Conservation (phyloP, 1,140 invertebrate genomes). For the Mercenaria mercenaria region DNA sequence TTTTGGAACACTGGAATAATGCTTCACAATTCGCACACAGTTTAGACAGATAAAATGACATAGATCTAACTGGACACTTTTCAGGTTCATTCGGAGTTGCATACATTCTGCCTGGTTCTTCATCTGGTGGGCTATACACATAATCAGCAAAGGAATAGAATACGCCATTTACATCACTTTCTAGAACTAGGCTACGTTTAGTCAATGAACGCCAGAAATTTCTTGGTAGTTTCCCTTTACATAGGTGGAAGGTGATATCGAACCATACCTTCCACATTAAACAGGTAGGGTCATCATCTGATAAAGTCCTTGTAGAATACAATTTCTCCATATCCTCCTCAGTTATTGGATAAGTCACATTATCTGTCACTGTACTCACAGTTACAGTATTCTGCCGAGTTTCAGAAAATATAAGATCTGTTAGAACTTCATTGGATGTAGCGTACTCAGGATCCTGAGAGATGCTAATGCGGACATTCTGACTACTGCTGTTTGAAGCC, state of each 20-base stretch:
- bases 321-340: constrained; percentile 34
- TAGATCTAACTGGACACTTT: constrained; percentile 43
- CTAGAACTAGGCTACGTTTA: neutral
- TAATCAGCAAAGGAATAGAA: constrained; percentile 30
- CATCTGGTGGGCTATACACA: neutral
- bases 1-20: constrained; percentile 42
- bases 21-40: constrained; percentile 38
- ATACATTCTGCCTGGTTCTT: constrained; percentile 43
- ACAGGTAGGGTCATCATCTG: constrained; percentile 10
- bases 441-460: neutral
- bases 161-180: constrained; percentile 53
- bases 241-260: constrained; percentile 44
- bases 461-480: constrained; percentile 40
- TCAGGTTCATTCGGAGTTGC: constrained; percentile 36
- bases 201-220: constrained; percentile 10
- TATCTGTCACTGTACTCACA: neutral
- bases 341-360: neutral
- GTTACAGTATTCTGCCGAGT: neutral
- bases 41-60: constrained; percentile 48
- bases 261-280: constrained; percentile 53
- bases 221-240: constrained; percentile 12
- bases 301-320: constrained; percentile 21
- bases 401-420: neutral
- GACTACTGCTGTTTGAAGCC: neutral
- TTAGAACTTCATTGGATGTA: constrained; percentile 1